Conservation (phyloP, 2,113 vertebrate genomes). For the Recurvirostra avosetta region DNA sequence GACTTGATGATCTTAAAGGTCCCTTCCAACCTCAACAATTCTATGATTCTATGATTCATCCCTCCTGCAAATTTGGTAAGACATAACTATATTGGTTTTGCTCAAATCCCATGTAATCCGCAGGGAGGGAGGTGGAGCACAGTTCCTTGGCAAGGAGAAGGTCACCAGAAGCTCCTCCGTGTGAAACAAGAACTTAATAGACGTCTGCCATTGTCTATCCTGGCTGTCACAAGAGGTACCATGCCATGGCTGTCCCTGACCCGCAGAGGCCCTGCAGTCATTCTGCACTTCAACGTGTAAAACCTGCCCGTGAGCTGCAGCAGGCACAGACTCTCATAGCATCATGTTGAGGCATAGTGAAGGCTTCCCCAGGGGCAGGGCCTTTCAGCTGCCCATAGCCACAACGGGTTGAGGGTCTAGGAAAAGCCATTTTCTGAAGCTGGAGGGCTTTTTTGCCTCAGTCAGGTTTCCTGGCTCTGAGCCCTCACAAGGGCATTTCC, state of each 20-base stretch:
- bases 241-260: not conserved
- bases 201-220: not conserved
- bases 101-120: not conserved
- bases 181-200: not conserved
- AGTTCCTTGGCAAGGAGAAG: not conserved
- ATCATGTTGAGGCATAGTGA: fast-evolving
- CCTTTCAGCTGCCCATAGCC: not conserved
- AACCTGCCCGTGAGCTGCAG: not conserved
- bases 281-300: not conserved
- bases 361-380: not conserved
- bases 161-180: not conserved
- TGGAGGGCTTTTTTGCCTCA: not conserved
- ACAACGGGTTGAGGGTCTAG: not conserved
- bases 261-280: fast-evolving
- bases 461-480: not conserved
- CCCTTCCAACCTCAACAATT: no score
- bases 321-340: not conserved
- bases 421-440: not conserved
- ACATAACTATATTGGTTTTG: not conserved
- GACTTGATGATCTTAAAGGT: no score
- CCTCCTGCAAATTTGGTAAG: not conserved
- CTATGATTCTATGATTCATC: not conserved
- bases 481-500: not conserved
- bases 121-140: not conserved
- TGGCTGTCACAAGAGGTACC: not conserved